Evolutionary conservation across 2,888 invertebrate genomes (phyloP).

Genomic region (Vesta saturnalis): DNA sequence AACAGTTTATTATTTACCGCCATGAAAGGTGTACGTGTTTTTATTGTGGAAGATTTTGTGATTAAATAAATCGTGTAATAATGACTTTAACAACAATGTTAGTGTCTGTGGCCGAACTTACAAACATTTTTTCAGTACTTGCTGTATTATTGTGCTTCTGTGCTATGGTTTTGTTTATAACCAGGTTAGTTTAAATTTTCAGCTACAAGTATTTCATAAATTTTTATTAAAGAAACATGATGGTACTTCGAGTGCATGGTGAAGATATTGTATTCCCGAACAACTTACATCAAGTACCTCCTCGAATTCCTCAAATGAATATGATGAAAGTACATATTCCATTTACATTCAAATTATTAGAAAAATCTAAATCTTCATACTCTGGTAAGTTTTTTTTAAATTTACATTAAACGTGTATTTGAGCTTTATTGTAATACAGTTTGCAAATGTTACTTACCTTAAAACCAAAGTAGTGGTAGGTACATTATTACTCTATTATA

Average conservation of each 20-base stretch:
- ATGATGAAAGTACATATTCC: slow-evolving; percentile 88
- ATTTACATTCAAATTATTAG: slow-evolving; percentile 81
- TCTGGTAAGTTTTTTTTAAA: slow-evolving; percentile 67
- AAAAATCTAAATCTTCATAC: slow-evolving; percentile 76
- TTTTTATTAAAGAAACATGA: slow-evolving; percentile 71
- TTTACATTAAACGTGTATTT: neutral
- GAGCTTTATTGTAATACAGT: neutral
- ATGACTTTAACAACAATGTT: slow-evolving; percentile 68
- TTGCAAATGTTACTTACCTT: neutral
- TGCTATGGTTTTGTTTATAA: slow-evolving; percentile 78
- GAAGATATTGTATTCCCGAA: slow-evolving; percentile 70
- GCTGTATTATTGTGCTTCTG: slow-evolving; percentile 78
- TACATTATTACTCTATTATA: neutral
- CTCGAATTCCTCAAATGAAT: slow-evolving; percentile 78
- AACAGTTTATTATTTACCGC: slow-evolving; percentile 35
- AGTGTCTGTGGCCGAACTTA: slow-evolving; percentile 77
- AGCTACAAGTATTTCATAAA: neutral
- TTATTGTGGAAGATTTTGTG: slow-evolving; percentile 33
- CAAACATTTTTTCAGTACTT: slow-evolving; percentile 79
- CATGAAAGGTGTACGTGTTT: slow-evolving; percentile 34
- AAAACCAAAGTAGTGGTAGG: neutral
- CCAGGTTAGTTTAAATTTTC: slow-evolving; percentile 65
- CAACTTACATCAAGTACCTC: slow-evolving; percentile 62
- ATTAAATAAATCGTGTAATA: slow-evolving; percentile 37
- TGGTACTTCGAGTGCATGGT: slow-evolving; percentile 77